Evolutionary conservation across 2,888 invertebrate species (phyloP).

Genomic region (Luperina nickerlii): DNA sequence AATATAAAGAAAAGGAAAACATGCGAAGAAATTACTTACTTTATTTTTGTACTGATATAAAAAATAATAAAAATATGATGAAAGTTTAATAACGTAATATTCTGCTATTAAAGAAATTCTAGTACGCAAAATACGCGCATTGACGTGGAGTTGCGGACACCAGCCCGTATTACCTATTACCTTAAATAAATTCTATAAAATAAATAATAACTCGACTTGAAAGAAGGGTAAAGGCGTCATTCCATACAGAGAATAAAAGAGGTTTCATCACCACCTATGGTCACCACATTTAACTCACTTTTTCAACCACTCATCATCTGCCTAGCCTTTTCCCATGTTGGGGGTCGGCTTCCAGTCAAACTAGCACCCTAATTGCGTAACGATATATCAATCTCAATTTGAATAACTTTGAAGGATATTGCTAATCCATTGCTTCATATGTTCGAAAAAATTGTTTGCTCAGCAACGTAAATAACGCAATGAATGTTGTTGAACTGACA

Average conservation of each 20-base stretch:
- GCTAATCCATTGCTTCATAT: too few relatives aligned
- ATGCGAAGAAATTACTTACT: background rate
- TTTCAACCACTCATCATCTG: background rate
- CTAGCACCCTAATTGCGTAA: too few relatives aligned
- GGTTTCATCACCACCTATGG: background rate
- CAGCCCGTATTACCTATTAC: too few relatives aligned
- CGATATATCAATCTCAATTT: too few relatives aligned
- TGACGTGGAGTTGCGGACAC: too few relatives aligned
- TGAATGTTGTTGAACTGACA: too few relatives aligned
- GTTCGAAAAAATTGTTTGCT: too few relatives aligned
- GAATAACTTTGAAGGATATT: too few relatives aligned
- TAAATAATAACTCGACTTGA: background rate
- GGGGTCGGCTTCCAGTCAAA: background rate
- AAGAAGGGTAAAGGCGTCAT: background rate
- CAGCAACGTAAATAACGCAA: too few relatives aligned
- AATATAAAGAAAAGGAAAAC: constrained; percentile 4
- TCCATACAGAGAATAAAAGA: background rate
- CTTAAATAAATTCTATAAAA: too few relatives aligned
- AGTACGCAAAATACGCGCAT: too few relatives aligned
- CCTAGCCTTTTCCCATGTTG: background rate
- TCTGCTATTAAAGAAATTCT: too few relatives aligned
- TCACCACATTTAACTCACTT: background rate
- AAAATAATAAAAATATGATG: background rate
- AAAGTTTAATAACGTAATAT: background rate
- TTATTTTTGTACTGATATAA: background rate